Evolutionary conservation across 2,113 vertebrate genomes (phyloP).

Genomic region (Cacatua alba): DNA sequence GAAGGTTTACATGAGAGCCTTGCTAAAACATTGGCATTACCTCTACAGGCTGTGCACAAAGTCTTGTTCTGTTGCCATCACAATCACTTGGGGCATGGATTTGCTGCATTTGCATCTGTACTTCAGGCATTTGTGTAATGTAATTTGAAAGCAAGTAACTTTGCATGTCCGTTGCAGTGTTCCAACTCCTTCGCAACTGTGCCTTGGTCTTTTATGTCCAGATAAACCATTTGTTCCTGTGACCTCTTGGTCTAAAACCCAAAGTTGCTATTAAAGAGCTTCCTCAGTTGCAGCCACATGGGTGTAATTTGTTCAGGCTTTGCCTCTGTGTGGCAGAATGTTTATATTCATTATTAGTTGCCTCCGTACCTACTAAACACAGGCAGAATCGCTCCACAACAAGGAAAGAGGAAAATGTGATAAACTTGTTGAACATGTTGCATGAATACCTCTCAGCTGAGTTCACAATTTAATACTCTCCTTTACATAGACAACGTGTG

Average conservation of each 20-base stretch:
- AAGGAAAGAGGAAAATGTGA: slow-evolving; percentile 1
- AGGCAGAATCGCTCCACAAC: not conserved
- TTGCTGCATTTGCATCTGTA: not conserved
- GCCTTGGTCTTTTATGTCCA: not conserved
- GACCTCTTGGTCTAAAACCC: not conserved
- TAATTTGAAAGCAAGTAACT: not conserved
- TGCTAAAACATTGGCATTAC: not conserved
- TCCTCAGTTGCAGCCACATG: not conserved
- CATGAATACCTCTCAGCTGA: not conserved
- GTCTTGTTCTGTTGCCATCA: not conserved
- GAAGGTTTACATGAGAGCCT: not conserved
- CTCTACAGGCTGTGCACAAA: not conserved
- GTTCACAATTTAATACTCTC: not conserved
- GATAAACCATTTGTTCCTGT: not conserved
- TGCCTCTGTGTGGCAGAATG: not conserved
- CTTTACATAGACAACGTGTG: not conserved
- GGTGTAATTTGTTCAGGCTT: not conserved
- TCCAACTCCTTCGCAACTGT: not conserved
- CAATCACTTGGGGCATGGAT: not conserved
- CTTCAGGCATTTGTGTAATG: not conserved
- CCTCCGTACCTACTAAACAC: not conserved
- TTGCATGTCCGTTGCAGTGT: not conserved
- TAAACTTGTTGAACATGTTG: not conserved
- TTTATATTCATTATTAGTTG: not conserved
- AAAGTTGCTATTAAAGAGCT: not conserved